These are phyloP conservation scores for Cichlasoma orientale DNA, from an alignment of 2,797 vertebrate species.

Conservation along the genomic window DNA sequence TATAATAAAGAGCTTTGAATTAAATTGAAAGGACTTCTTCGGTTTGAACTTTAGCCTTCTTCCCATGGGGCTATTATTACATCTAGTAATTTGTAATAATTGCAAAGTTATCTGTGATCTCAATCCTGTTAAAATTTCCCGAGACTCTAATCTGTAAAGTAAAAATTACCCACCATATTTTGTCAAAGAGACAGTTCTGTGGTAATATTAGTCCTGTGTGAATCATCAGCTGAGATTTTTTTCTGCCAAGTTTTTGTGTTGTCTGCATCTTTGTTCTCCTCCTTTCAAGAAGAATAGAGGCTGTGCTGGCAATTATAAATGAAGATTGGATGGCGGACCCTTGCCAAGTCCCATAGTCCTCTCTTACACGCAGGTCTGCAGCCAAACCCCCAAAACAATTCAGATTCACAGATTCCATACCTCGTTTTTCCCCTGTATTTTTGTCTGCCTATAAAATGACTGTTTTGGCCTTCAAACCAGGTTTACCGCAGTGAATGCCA, in stretches of 20 bases:
- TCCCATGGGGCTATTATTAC: not conserved
- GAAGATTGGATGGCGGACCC: fast-evolving
- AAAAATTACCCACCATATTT: not conserved
- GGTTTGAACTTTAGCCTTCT: not conserved
- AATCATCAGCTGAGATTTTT: not conserved
- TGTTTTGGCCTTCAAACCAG: not conserved
- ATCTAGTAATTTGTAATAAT: not conserved
- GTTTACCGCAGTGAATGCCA: not conserved
- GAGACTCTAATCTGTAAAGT: not conserved
- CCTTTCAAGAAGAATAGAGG: not conserved
- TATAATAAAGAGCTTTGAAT: not conserved
- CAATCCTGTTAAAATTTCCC: not conserved
- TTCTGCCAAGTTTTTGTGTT: not conserved
- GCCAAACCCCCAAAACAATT: not conserved
- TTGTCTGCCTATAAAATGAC: not conserved
- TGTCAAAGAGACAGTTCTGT: too few relatives aligned
- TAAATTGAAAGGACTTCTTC: not conserved
- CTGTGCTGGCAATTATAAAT: not conserved
- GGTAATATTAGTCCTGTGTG: not conserved
- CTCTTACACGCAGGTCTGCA: too few relatives aligned
- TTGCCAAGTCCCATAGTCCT: not conserved
- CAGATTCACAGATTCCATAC: not conserved
- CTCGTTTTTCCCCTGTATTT: not conserved
- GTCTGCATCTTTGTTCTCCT: not conserved
- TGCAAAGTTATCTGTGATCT: not conserved